A percentile compares a stretch with the other conserved stretches of the same genome.
Conservation (phyloP, 1,140 invertebrate genomes). For the Oscheius sp. region DNA sequence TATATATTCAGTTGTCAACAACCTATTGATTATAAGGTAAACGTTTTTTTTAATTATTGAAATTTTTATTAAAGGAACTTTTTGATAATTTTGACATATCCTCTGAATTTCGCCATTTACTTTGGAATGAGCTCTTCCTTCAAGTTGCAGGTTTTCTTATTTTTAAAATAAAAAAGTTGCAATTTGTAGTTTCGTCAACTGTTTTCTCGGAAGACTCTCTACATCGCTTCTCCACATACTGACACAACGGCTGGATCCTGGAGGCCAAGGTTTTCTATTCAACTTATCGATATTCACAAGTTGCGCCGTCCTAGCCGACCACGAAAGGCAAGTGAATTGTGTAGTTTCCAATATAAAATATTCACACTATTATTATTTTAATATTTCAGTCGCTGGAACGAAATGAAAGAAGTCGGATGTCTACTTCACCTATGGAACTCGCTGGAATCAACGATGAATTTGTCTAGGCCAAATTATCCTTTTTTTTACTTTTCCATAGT, state of each 20-base stretch:
- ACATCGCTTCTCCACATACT: constrained; percentile 15
- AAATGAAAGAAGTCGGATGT: not conserved
- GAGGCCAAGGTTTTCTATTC: constrained; percentile 14
- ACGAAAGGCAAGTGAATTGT: not conserved
- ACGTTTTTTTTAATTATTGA: not conserved
- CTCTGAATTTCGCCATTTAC: constrained; percentile 90
- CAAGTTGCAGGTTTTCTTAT: constrained; percentile 8
- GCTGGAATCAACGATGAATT: not conserved
- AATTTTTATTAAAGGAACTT: constrained; percentile 74
- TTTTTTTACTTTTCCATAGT: not conserved
- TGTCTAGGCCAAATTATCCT: not conserved
- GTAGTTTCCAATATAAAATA: not conserved
- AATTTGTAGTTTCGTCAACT: constrained; percentile 22
- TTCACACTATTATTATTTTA: too few relatives aligned
- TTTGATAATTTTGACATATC: constrained; percentile 84
- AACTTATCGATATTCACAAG: constrained; percentile 15
- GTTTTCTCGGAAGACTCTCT: constrained; percentile 7
- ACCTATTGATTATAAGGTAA: constrained; percentile 55
- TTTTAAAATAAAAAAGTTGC: not conserved
- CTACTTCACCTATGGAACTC: not conserved
- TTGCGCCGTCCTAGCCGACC: constrained; percentile 10
- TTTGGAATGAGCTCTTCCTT: constrained; percentile 76
- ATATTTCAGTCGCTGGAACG: not conserved
- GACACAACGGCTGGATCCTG: not conserved
- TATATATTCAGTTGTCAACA: constrained; percentile 49